phyloP scores from a whole-genome alignment of 2,888 invertebrate species.

The Gryllus longicercus region DNA sequence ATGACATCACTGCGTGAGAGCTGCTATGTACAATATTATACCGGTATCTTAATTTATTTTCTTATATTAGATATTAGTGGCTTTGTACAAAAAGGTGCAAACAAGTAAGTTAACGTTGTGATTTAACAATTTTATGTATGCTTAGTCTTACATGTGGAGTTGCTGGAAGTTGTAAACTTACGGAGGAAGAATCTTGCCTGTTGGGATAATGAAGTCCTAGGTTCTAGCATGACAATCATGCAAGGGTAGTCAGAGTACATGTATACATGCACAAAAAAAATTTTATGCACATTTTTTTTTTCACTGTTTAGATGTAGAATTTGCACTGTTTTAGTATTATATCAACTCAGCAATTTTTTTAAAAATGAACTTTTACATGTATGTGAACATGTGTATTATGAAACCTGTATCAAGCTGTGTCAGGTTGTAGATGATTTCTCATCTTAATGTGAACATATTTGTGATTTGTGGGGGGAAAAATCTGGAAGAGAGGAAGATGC shows the following conservation, averaged over 20 bases:
- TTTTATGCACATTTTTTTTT: not conserved
- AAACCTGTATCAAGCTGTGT: not conserved
- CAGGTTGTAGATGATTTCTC: not conserved
- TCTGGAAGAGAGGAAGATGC: not conserved
- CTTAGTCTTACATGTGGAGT: not conserved
- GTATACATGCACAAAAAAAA: not conserved
- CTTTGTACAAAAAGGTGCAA: constrained; percentile 17
- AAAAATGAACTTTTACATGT: too few relatives aligned
- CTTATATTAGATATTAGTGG: not conserved
- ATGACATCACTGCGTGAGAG: not conserved
- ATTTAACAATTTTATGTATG: not conserved
- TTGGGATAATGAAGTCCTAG: not conserved
- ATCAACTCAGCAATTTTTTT: too few relatives aligned
- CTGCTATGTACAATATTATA: constrained; percentile 2
- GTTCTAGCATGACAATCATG: constrained; percentile 2
- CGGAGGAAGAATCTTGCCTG: not conserved
- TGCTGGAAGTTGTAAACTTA: not conserved
- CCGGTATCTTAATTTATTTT: constrained; percentile 17
- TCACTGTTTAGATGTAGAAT: not conserved
- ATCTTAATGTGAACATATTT: not conserved
- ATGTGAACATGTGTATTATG: too few relatives aligned
- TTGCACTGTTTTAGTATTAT: not conserved
- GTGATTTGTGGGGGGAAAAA: not conserved
- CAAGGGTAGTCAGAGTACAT: not conserved
- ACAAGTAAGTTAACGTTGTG: not conserved